phyloP scores from a whole-genome alignment of 2,888 invertebrate species.

The Dasypogon diadema region DNA sequence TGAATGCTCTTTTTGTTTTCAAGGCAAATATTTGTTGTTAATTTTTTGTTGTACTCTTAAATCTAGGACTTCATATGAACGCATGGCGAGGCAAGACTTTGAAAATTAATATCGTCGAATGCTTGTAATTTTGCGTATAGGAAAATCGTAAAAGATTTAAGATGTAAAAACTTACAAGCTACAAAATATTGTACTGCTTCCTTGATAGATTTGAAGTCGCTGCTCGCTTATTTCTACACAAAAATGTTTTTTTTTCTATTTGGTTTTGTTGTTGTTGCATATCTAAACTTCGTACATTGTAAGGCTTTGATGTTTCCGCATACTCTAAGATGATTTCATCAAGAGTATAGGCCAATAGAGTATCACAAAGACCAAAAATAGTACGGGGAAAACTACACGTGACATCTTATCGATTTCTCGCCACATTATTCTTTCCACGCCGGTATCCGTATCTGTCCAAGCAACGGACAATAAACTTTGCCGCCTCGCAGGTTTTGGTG shows the following conservation, averaged over 20 bases:
- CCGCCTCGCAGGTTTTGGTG: constrained; percentile 66
- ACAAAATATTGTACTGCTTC: constrained; percentile 38
- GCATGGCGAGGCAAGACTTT: constrained; percentile 27
- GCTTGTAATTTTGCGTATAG: neutral
- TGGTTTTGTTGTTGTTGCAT: neutral
- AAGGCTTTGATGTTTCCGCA: neutral
- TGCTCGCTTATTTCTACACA: neutral
- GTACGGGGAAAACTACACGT: constrained; percentile 79
- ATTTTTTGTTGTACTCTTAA: neutral
- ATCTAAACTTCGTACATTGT: neutral
- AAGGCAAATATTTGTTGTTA: neutral
- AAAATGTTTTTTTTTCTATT: no score
- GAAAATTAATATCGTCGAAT: constrained; percentile 24
- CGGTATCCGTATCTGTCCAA: constrained; percentile 76
- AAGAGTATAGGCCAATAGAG: constrained; percentile 85
- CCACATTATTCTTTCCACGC: constrained; percentile 81
- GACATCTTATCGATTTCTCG: constrained; percentile 83
- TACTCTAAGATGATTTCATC: constrained; percentile 72
- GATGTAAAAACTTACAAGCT: constrained; percentile 22
- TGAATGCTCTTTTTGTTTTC: neutral
- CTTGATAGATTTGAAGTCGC: neutral
- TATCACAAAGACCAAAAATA: constrained; percentile 82
- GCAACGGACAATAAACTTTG: constrained; percentile 72
- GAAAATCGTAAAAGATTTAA: no score
- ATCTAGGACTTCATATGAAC: neutral